Evolutionary conservation across 2,113 vertebrate species (phyloP), one percentile per base, ranked within the genome.

Genomic region (Poicephalus meyeri): DNA sequence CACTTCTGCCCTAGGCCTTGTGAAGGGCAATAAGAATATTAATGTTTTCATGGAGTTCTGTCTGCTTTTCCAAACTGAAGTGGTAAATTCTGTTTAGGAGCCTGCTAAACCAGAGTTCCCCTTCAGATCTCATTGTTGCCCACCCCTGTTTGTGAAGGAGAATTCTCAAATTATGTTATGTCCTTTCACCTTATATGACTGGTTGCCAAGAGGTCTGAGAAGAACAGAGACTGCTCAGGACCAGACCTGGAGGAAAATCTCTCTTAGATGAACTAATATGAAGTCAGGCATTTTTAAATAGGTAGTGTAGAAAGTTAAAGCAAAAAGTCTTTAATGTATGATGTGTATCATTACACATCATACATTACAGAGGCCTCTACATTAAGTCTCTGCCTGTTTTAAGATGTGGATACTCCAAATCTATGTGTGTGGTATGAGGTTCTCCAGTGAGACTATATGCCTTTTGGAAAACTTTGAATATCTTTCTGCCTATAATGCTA

Each of bases 351-450:
- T 55, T 55, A 31, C 7, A 31, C 53, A 55, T 33, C 53, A 20
- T 20, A 20, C 31, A 55, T 20, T 55, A 19, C 53, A 55, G 31
- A 33, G 29, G 61, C 16, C 9, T 80, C 13, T 60, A 37, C 3
- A 8, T 18, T 70, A 88, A 16, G 16, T 21, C 8, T 69, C 39
- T 65, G 55, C 1, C 29, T 63, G 4, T 61, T 83, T 56, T 66
- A 44, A 42, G 8, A 4, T 65, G 11, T 37, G 16, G 8, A 14
- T 65, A 41, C 12, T 16, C 23, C 13, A 19, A 33, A 73, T 16
- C 25, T 10, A 5, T 35, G 7, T 42, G 52, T 1, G 0, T 18
- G 61, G 6, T 23, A 29, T 31, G 7, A 14, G 5, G 28, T 60
- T 73, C 44, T 78, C 44, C 49, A 44, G 1, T n/a, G 37, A 41